Evolutionary conservation across 2,888 invertebrate species (phyloP), one percentile per base, ranked within the genome.

Genomic region (Sarcophaga caerulescens): DNA sequence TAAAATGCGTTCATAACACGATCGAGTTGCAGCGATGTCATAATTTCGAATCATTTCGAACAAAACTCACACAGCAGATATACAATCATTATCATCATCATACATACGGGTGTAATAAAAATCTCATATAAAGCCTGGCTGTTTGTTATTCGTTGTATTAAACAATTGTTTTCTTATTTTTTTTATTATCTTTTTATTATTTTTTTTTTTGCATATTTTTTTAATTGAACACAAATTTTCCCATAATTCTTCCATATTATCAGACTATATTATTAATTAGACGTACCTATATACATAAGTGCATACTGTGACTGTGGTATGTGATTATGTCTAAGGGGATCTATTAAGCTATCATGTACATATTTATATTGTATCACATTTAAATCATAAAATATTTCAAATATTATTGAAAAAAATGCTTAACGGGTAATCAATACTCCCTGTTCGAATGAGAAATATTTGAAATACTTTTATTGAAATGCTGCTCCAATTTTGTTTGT

Each of bases 21-120:
- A 84, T 84, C 70, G 79, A 75, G 35, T 66, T 65, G 59, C 79
- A 66, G 60, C 69, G 84, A 84, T 84, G 84, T 84, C 84, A 84
- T 79, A 84, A 84, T 84, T 75, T 75, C 47, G 70, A 70, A 63
- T 79, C 14, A 74, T 60, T 63, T 78, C 60, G 23, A 83, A 79
- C 44, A 66, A 52, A 52, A 52, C 52, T 52, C 17, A 52, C 17
- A 17, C 17, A 0, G 52, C 52, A 35, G 35, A 35, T 35, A 35
- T 35, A 35, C 35, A 35, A 35, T 35, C 35, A 35, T 35, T 35
- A 35, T 8, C 8, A 35, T 35, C 8, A 35, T 10, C 35, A 35
- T 35, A n/a, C 35, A 35, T 35, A 35, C 10, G 35, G 35, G 35
- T 10, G 35, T 35, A 35, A 35, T 35, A 35, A 35, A 35, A 35